Evolutionary conservation across 2,797 vertebrate genomes (phyloP), one percentile per base, ranked within the genome.

Genomic region (Pyrocephalus nanus): DNA sequence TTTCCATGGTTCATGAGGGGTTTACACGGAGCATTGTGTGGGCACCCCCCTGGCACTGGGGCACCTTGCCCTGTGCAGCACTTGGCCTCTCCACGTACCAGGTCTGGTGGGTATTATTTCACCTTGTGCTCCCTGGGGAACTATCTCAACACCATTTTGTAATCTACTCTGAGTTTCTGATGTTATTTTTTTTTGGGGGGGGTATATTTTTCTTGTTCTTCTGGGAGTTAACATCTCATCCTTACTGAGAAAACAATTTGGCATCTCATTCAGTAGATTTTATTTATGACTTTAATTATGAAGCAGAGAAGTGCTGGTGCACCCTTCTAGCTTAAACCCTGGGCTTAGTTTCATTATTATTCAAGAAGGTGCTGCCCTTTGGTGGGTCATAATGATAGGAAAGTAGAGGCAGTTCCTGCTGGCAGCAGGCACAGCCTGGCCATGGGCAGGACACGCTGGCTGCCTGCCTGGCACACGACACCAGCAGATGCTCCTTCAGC

Each of bases 1-100:
- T 5, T 32, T 15, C 47, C 1, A 0, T 1, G 9, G 51, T 42
- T 32, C 47, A 25, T 0, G 0, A 45, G 34, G 1, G 8, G 11
- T 30, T 23, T 13, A 11, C 23, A 13, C 0, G 0, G 34, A 47
- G 34, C 55, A 32, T 48, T 9, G 26, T 26, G 12, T 1, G 1
- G 4, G 14, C 19, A 10, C 18, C 22, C 34, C 47, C 26, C 29
- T 2, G 3, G 4, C 27, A 12, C n/a, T 1, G 6, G 2, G 2
- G 38, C 30, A 53, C 58, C 61, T 57, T 18, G 42, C 26, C 1
- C 51, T 4, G 8, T 2, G 27, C 60, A 54, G 9, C 48, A 3
- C 60, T 30, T 9, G 2, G 29, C 34, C 36, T 73, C 40, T 73
- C 50, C 29, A 3, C 0, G 1, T 12, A 15, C 30, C 66, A 38